A percentile compares a stretch with the other conserved stretches of the same genome.
Evolutionary conservation across 2,113 vertebrate genomes (phyloP).

Genomic region (Oreotrochilus melanogaster): DNA sequence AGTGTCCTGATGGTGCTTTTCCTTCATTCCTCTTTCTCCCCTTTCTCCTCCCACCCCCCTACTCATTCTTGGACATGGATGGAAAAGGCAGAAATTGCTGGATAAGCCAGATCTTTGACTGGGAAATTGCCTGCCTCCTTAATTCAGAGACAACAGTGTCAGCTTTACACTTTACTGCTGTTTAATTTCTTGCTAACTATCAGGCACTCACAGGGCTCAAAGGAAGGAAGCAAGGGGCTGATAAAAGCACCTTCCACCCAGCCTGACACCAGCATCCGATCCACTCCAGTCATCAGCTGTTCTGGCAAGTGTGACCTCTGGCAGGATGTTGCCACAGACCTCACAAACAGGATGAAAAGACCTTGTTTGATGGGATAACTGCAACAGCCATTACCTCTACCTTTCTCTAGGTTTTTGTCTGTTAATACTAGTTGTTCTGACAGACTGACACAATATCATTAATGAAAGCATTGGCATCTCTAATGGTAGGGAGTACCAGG

Average conservation of each 20-base stretch:
- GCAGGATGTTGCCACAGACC: neutral
- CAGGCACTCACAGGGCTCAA: neutral
- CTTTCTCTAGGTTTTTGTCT: neutral
- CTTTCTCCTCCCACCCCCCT: neutral
- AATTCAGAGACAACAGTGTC: neutral
- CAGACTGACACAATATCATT: neutral
- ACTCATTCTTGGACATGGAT: neutral
- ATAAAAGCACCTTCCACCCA: constrained; percentile 1
- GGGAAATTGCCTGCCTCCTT: neutral
- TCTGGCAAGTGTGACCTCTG: neutral
- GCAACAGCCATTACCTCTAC: neutral
- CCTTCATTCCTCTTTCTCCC: neutral
- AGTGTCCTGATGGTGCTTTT: neutral
- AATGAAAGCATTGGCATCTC: neutral
- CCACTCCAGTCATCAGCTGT: neutral
- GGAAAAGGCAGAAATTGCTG: neutral
- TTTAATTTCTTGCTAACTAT: constrained; percentile 12
- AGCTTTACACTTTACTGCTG: neutral
- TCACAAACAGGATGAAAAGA: neutral
- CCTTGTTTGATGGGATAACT: neutral
- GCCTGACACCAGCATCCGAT: neutral
- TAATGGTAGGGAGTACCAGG: neutral
- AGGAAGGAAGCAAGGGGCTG: neutral
- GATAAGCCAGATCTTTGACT: neutral
- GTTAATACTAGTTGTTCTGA: neutral